Percentiles rank a stretch among this genome's conserved stretches.
These are phyloP conservation scores for Rhizomys pruinosus DNA, from an alignment of 2,113 vertebrate species.

Conservation along the genomic window DNA sequence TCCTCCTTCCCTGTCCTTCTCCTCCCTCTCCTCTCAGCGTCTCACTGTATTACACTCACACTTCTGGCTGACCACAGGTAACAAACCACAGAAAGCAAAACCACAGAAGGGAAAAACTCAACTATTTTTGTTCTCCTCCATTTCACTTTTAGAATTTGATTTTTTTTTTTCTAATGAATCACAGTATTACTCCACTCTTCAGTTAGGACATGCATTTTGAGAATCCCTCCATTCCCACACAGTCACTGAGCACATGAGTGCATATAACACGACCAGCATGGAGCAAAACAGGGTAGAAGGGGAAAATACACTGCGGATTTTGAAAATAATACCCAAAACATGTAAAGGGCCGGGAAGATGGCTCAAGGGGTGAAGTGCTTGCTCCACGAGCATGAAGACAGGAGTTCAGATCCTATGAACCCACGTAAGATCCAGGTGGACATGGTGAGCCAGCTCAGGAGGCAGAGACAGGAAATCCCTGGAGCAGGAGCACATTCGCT, in stretches of 20 bases:
- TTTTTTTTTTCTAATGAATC: not conserved
- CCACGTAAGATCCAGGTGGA: not conserved
- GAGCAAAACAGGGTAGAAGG: not conserved
- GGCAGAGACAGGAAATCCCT: not conserved
- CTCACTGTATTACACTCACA: not conserved
- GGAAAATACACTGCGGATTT: not conserved
- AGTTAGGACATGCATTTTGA: not conserved
- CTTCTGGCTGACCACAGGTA: not conserved
- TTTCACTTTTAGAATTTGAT: not conserved
- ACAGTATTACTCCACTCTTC: not conserved
- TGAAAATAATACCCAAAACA: not conserved
- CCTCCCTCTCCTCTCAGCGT: not conserved
- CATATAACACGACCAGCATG: not conserved
- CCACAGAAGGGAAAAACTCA: not conserved
- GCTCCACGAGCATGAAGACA: too few species aligned
- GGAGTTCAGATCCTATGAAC: too few species aligned
- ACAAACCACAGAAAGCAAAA: not conserved
- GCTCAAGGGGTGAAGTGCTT: not conserved
- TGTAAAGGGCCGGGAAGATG: not conserved
- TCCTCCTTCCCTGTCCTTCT: not conserved
- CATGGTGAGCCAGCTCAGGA: not conserved
- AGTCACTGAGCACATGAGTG: not conserved
- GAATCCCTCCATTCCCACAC: not conserved
- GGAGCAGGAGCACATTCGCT: not conserved
- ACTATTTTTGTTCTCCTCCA: not conserved